Percentiles rank a stretch among this genome's conserved stretches.
These are phyloP conservation scores for Nothoprocta perdicaria DNA, from an alignment of 2,113 vertebrate species.

Conservation along the genomic window DNA sequence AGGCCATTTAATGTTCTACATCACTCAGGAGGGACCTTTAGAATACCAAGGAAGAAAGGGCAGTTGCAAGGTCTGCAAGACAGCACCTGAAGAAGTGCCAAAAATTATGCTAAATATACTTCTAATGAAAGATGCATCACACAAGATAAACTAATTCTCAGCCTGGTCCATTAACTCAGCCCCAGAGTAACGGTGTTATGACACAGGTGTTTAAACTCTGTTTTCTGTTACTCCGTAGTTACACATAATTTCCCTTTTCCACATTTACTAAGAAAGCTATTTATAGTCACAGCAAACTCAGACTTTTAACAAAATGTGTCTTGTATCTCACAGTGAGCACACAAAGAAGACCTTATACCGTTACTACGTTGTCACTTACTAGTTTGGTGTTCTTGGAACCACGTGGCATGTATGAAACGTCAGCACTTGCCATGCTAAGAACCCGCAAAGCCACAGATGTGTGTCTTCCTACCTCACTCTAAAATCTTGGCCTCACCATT, in stretches of 20 bases:
- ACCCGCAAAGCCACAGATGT: background rate
- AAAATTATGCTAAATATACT: background rate
- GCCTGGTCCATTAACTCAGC: background rate
- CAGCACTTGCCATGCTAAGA: background rate
- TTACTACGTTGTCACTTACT: background rate
- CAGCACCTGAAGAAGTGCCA: background rate
- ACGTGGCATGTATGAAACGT: background rate
- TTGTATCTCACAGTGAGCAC: background rate
- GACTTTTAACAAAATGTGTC: background rate
- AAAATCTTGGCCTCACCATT: background rate
- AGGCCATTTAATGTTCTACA: background rate
- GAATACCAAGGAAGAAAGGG: background rate
- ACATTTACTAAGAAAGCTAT: background rate
- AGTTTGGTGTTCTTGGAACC: background rate
- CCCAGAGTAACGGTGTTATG: background rate
- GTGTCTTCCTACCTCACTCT: background rate
- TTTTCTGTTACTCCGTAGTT: slow-evolving; percentile 29
- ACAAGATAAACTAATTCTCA: slow-evolving; percentile 4
- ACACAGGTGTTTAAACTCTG: slow-evolving; percentile 42
- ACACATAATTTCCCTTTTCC: slow-evolving; percentile 22
- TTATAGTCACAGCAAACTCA: background rate
- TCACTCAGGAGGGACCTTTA: background rate
- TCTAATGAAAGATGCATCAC: background rate
- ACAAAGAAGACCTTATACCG: background rate
- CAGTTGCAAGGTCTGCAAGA: background rate